A percentile compares a stretch with the other conserved stretches of the same genome.
These are phyloP conservation scores for Eristalis arbustorum DNA, from an alignment of 2,888 invertebrate species.

Conservation along the genomic window DNA sequence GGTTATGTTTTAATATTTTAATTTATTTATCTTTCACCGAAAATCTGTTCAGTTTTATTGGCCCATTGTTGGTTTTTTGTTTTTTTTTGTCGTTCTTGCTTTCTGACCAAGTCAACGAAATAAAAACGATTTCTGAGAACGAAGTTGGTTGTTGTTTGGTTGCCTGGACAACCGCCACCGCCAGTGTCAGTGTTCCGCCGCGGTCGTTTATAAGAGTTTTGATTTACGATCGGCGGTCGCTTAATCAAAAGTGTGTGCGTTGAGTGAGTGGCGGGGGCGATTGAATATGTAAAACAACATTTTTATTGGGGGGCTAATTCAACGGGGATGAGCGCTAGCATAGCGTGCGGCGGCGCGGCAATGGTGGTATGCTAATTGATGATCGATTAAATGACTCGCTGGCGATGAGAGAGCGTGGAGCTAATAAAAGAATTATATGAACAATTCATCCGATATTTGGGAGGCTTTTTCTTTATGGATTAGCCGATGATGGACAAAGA, in stretches of 20 bases:
- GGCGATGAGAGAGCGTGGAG: slow-evolving; percentile 44
- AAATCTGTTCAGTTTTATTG: slow-evolving; percentile 34
- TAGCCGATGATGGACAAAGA: not conserved
- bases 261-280: slow-evolving; percentile 34
- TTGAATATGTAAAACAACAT: slow-evolving; percentile 42
- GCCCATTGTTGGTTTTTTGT: slow-evolving; percentile 1
- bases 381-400: slow-evolving; percentile 37
- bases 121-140: not conserved
- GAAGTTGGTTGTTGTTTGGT: not conserved
- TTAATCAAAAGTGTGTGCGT: slow-evolving; percentile 16
- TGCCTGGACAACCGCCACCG: not conserved
- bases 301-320: slow-evolving; percentile 30
- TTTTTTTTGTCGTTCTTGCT: no score
- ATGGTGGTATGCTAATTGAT: slow-evolving; percentile 46
- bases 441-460: not conserved
- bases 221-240: slow-evolving; percentile 25
- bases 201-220: slow-evolving; percentile 23
- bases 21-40: slow-evolving; percentile 25
- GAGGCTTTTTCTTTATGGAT: not conserved
- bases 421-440: slow-evolving; percentile 28
- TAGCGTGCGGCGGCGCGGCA: not conserved
- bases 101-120: not conserved
- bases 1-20: slow-evolving; percentile 14
- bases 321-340: not conserved
- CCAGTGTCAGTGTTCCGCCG: not conserved